Evolutionary conservation across 1,140 invertebrate genomes (phyloP), one percentile per base, ranked within the genome.

Genomic region (Pseudomyrmex cubaensis): DNA sequence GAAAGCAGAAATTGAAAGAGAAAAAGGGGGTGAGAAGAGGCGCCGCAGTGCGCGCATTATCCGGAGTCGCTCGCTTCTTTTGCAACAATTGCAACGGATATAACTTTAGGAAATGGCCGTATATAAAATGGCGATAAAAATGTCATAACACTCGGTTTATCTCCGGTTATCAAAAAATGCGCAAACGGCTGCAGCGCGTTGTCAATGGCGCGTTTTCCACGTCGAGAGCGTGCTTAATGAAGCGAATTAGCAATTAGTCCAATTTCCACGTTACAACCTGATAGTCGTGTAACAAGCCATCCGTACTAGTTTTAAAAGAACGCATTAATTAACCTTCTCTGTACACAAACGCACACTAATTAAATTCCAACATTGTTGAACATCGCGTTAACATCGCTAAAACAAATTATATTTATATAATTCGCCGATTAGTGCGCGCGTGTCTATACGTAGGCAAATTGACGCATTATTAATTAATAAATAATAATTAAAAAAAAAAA

Each of bases 261-360:
- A 54, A 80, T 80, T 80, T 80, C 54, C 76, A 72, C 67, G 76
- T 59, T 72, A 80, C 76, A 70, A 80, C 25, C 56, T 15, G 48
- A 50, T 70, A 80, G 70, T 70, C 44, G 67, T 70, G 61, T 69
- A 72, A 80, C 76, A 72, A 72, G 66, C 56, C 10, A 7, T 3
- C 13, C 12, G 59, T 75, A 35, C 15, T 70, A 35, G 54, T 44
- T 48, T 48, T 20, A 59, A 48, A 70, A 80, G 0, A 80, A 59
- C 22, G 44, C 46, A 7, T 50, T 80, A 72, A 80, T 80, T 80
- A 70, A 35, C 4, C 5, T 35, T 7, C 35, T 35, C 35, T 35
- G 5, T 7, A 35, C 35, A 35, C 3, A 25, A 25, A 35, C 35
- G 35, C 35, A 1, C 35, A 1, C 35, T 0, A 35, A 35, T 35